phyloP scores from a whole-genome alignment of 2,888 invertebrate species.

The Euplexia lucipara region DNA sequence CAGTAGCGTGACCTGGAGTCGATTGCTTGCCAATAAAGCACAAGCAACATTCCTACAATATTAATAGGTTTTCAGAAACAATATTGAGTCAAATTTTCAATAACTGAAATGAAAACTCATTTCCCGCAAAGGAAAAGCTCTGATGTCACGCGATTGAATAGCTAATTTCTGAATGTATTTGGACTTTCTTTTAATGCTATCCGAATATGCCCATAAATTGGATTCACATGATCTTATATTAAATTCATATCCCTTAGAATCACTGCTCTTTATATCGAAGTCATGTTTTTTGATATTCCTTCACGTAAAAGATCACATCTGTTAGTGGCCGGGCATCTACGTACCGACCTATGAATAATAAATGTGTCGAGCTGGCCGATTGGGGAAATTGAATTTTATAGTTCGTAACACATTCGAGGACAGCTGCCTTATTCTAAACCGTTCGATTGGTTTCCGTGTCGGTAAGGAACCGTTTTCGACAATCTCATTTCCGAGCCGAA shows the following conservation, averaged over 20 bases:
- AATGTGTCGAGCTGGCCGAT: slow-evolving; percentile 89
- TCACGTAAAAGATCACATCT: slow-evolving; percentile 91
- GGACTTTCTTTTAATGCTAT: slow-evolving; percentile 70
- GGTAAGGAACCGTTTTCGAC: no score
- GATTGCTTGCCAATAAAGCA: slow-evolving; percentile 76
- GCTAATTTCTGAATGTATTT: slow-evolving; percentile 69
- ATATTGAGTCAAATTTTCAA: slow-evolving; percentile 72
- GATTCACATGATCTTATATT: slow-evolving; percentile 80
- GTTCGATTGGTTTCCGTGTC: no score
- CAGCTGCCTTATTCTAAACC: no score
- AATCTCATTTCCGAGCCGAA: no score
- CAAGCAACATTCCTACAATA: slow-evolving; percentile 74
- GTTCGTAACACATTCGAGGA: slow-evolving; percentile 89
- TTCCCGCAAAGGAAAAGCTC: slow-evolving; percentile 68
- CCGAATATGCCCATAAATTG: slow-evolving; percentile 75
- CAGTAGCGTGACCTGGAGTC: slow-evolving; percentile 77
- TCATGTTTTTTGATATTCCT: slow-evolving; percentile 87
- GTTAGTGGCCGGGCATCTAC: slow-evolving; percentile 88
- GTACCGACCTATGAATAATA: slow-evolving; percentile 90
- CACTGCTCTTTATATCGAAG: slow-evolving; percentile 80
- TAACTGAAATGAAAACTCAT: slow-evolving; percentile 76
- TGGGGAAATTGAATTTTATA: slow-evolving; percentile 91
- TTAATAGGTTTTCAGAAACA: slow-evolving; percentile 76
- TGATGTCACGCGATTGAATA: slow-evolving; percentile 79
- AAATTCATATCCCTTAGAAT: slow-evolving; percentile 83